phyloP scores from a whole-genome alignment of 2,888 invertebrate genomes.

The Amiota mariae region DNA sequence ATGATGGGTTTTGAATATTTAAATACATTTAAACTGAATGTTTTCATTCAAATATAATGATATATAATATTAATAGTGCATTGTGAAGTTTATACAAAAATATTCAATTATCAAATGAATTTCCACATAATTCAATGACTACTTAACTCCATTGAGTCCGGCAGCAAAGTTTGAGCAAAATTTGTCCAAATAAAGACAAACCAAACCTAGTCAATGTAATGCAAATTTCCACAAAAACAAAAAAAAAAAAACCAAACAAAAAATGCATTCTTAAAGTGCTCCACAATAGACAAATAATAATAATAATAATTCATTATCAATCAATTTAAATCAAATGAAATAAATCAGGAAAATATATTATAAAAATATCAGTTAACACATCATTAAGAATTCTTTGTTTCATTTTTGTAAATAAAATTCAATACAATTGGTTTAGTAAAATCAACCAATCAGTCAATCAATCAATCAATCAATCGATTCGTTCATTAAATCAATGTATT shows the following conservation, averaged over 20 bases:
- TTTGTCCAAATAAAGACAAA: conserved; percentile 72
- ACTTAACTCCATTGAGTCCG: conserved; percentile 70
- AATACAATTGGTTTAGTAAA: neutral
- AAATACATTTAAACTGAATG: no score
- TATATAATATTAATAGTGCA: no score
- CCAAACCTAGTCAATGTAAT: conserved; percentile 55
- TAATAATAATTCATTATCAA: no score
- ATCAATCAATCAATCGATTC: conserved; percentile 41
- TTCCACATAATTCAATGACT: conserved; percentile 39
- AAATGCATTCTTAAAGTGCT: conserved; percentile 56
- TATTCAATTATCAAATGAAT: no score
- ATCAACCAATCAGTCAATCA: neutral
- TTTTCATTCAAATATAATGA: no score
- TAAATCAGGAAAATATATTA: conserved; percentile 2
- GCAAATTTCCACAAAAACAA: conserved; percentile 41
- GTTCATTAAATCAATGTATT: conserved; percentile 39
- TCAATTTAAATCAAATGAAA: no score
- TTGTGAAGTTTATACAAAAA: no score
- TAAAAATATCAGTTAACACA: neutral
- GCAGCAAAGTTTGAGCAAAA: conserved; percentile 73
- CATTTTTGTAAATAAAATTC: neutral
- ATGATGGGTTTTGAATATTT: no score
- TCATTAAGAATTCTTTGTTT: neutral
- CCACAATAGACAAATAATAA: conserved; percentile 68
- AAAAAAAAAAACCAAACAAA: conserved; percentile 50